Percentiles rank a stretch among this genome's conserved stretches.
These are phyloP conservation scores for Mesocentrotus franciscanus DNA, from an alignment of 53 echinoderm and acorn worm species.

Conservation along the genomic window DNA sequence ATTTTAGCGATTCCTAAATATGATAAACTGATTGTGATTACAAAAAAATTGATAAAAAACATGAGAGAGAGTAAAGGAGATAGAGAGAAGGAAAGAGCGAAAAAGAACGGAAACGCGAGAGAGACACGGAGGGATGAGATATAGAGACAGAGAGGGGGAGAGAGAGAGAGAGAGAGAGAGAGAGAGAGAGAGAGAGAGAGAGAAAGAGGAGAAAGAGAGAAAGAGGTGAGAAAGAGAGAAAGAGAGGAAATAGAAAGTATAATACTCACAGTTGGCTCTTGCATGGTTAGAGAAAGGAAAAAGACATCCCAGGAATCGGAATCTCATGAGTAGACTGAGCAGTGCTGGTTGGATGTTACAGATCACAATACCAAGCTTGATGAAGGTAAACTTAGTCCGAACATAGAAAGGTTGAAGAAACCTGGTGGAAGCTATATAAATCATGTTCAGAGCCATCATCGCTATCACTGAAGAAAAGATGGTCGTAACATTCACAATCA, in stretches of 20 bases:
- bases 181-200: background rate
- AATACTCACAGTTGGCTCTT: constrained; percentile 34
- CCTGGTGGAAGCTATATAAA: constrained; percentile 20
- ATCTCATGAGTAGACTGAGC: constrained; percentile 50
- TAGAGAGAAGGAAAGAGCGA: background rate
- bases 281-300: constrained; percentile 54
- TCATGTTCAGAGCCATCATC: constrained; percentile 60
- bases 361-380: constrained; percentile 57
- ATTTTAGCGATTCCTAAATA: background rate
- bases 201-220: background rate
- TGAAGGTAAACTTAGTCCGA: constrained; percentile 39
- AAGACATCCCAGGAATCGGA: constrained; percentile 11
- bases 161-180: background rate
- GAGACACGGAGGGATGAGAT: background rate
- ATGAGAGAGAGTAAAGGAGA: background rate
- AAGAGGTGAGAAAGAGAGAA: background rate
- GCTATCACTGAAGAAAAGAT: constrained; percentile 55
- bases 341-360: constrained; percentile 52
- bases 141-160: background rate
- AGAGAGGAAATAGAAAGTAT: background rate
- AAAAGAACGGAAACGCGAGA: background rate
- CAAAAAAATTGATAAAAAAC: background rate
- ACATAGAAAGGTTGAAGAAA: constrained; percentile 32
- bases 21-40: background rate
- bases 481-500: constrained; percentile 11